These are phyloP conservation scores for Oreocharis arfaki DNA, from an alignment of 2,113 vertebrate genomes.

Conservation along the genomic window DNA sequence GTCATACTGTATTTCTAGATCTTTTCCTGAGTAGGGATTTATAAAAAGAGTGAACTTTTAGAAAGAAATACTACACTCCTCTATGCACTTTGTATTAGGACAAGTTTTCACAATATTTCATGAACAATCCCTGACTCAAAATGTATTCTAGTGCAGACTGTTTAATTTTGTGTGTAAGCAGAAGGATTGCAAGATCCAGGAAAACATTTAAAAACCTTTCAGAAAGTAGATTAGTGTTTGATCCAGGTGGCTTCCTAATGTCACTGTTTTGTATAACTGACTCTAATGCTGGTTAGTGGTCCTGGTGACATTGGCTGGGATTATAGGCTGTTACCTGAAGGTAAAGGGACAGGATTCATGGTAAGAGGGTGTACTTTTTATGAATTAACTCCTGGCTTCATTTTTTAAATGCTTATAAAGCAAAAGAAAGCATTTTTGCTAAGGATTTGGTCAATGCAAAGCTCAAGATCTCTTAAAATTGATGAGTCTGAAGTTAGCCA, in stretches of 20 bases:
- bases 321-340: background rate
- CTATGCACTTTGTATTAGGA: background rate
- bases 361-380: background rate
- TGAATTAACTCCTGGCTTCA: background rate
- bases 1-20: background rate
- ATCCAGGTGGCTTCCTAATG: background rate
- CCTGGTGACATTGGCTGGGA: background rate
- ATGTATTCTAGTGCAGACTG: background rate
- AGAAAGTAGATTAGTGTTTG: background rate
- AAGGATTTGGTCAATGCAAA: background rate
- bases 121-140: background rate
- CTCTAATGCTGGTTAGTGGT: background rate
- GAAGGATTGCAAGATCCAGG: background rate
- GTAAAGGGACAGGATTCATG: background rate
- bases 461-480: background rate
- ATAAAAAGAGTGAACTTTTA: background rate
- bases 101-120: background rate
- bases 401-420: background rate
- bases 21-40: background rate
- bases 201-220: background rate
- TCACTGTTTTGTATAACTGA: background rate
- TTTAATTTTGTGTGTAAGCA: background rate
- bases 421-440: background rate
- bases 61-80: background rate
- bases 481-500: background rate